Conservation (phyloP, 2,113 vertebrate genomes). For the Phaethornis superciliosus region DNA sequence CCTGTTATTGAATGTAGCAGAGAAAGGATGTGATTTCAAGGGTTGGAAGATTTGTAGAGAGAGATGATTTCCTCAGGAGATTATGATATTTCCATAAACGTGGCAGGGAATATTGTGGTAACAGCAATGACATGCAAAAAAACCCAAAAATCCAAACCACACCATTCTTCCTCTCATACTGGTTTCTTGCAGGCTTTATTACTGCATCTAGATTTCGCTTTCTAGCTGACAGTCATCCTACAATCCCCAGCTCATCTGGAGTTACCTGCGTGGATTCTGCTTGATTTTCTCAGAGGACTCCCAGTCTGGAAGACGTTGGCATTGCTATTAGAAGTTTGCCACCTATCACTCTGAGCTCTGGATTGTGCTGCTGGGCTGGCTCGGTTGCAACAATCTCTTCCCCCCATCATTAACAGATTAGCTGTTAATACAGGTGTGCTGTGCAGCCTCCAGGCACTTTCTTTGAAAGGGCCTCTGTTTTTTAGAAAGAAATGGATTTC, state of each 20-base stretch:
- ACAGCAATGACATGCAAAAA: neutral
- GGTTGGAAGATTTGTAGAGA: conserved; percentile 14
- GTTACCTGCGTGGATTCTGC: neutral
- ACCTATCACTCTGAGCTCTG: conserved; percentile 3
- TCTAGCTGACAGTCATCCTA: neutral
- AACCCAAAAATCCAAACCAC: too few species aligned
- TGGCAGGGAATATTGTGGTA: neutral
- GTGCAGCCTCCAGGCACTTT: conserved; percentile 1
- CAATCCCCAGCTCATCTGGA: conserved; percentile 20
- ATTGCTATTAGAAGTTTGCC: conserved; percentile 6
- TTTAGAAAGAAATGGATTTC: neutral
- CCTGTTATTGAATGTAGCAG: conserved; percentile 9
- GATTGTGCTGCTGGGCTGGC: neutral
- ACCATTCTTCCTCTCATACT: neutral
- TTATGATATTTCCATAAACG: conserved; percentile 6
- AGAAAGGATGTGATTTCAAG: conserved; percentile 22
- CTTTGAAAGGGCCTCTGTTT: conserved; percentile 14
- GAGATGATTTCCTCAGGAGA: conserved; percentile 28
- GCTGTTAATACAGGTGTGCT: neutral
- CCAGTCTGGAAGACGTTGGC: conserved; percentile 10
- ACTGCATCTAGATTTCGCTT: neutral
- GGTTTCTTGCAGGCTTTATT: conserved; percentile 1
- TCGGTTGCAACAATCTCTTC: neutral
- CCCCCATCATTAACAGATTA: too few species aligned
- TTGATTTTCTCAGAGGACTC: conserved; percentile 31